phyloP scores from a whole-genome alignment of 2,888 invertebrate species.

The Microctonus hyperodae region DNA sequence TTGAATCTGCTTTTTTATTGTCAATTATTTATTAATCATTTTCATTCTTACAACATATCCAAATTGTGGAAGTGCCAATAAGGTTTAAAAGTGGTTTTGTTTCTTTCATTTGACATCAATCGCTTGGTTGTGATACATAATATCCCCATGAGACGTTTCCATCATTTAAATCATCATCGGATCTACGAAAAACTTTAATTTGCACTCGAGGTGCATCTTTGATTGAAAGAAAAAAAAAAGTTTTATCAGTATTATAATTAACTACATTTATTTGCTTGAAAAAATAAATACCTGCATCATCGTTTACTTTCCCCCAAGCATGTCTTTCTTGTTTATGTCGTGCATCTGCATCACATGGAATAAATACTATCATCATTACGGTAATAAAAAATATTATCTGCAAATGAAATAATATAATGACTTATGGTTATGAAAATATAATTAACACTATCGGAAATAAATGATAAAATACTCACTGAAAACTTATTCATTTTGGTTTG shows the following conservation, averaged over 20 bases:
- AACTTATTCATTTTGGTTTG: background rate
- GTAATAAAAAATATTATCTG: background rate
- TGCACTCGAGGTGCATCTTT: conserved; percentile 52
- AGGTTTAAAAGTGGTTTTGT: too few relatives aligned
- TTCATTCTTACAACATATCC: too few relatives aligned
- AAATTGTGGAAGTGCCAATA: too few relatives aligned
- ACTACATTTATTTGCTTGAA: background rate
- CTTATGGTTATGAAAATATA: background rate
- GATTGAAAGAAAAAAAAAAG: conserved; percentile 33
- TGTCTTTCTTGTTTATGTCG: background rate
- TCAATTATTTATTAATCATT: too few relatives aligned
- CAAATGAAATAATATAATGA: background rate
- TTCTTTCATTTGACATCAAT: conserved; percentile 2
- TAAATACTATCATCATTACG: background rate
- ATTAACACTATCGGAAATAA: background rate
- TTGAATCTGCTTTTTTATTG: too few relatives aligned
- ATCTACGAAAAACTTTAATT: conserved; percentile 59
- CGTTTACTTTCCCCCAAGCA: background rate
- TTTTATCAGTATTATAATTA: background rate
- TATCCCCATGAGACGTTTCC: conserved; percentile 57
- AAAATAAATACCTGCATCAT: background rate
- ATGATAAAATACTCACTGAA: background rate
- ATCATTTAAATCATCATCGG: conserved; percentile 51
- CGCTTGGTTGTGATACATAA: conserved; percentile 57
- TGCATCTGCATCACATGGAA: background rate